phyloP scores from a whole-genome alignment of 1,140 invertebrate species.

The Drosophila nasuta region DNA sequence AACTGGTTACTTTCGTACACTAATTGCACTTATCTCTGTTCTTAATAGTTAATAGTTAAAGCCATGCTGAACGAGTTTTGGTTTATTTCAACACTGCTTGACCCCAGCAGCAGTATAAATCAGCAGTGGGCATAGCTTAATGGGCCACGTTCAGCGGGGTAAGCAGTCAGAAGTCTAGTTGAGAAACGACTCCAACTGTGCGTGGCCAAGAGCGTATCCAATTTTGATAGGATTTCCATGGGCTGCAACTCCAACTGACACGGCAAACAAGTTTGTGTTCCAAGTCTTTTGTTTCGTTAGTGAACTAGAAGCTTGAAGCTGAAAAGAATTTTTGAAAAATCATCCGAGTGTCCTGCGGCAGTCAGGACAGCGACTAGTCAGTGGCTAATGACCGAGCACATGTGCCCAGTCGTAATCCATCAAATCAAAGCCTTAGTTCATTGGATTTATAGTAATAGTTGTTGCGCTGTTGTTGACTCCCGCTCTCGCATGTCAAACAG shows the following conservation, averaged over 20 bases:
- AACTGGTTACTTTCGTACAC: conserved; percentile 47
- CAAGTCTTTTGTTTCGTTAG: conserved; percentile 56
- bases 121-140: conserved; percentile 64
- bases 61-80: conserved; percentile 49
- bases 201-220: conserved; percentile 37
- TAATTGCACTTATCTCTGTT: conserved; percentile 66
- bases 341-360: conserved; percentile 47
- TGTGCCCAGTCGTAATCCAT: conserved; percentile 61
- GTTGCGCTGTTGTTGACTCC: not conserved
- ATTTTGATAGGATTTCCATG: conserved; percentile 66
- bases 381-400: conserved; percentile 47
- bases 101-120: conserved; percentile 74
- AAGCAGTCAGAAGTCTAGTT: conserved; percentile 18
- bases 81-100: conserved; percentile 58
- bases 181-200: conserved; percentile 63
- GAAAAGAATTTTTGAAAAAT: conserved; percentile 65
- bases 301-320: conserved; percentile 19
- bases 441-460: conserved; percentile 33
- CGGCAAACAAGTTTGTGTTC: conserved; percentile 54
- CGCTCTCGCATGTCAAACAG: conserved; percentile 65
- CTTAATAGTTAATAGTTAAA: conserved; percentile 61
- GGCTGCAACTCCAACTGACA: not conserved
- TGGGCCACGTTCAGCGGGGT: conserved; percentile 41
- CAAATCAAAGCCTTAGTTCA: conserved; percentile 55
- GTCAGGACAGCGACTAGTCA: not conserved